Conservation (phyloP, 2,888 invertebrate genomes). For the Ethmia dodecea region DNA sequence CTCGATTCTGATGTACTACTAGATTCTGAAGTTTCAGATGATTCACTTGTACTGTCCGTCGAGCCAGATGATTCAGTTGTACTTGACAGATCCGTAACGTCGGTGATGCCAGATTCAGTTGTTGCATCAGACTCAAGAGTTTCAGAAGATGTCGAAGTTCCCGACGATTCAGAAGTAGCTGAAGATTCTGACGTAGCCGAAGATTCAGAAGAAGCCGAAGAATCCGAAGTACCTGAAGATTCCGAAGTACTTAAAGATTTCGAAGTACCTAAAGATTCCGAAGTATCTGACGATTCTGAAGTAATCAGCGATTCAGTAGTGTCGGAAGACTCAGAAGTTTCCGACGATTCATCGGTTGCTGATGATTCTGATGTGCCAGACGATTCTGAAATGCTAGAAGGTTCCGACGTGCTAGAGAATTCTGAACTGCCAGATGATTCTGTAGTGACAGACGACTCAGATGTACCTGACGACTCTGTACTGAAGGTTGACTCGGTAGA, state of each 20-base stretch:
- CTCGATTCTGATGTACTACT: conserved; percentile 5
- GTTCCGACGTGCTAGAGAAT: conserved; percentile 10
- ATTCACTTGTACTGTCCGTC: conserved; percentile 10
- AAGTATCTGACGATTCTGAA: conserved; percentile 2
- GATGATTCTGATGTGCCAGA: conserved; percentile 13
- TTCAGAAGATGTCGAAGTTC: conserved; percentile 5
- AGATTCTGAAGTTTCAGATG: conserved; percentile 4
- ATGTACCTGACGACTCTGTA: conserved; percentile 1
- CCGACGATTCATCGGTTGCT: conserved; percentile 16
- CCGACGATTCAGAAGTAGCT: neutral
- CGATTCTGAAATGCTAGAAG: conserved; percentile 12
- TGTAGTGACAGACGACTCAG: neutral
- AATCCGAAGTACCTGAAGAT: neutral
- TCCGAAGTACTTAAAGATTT: neutral
- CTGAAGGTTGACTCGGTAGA: conserved; percentile 1
- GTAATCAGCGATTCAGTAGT: conserved; percentile 5
- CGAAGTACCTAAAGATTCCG: neutral
- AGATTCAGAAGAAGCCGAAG: conserved; percentile 7
- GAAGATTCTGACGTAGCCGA: neutral
- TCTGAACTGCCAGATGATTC: conserved; percentile 5
- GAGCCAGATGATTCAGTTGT: neutral
- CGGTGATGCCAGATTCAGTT: conserved; percentile 6
- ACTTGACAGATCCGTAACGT: neutral
- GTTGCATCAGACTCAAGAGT: conserved; percentile 3
- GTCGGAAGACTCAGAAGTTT: conserved; percentile 12